Percentiles rank a stretch among this genome's conserved stretches.
Evolutionary conservation across 1,140 invertebrate genomes (phyloP).

Genomic region (Tenebrio molitor): DNA sequence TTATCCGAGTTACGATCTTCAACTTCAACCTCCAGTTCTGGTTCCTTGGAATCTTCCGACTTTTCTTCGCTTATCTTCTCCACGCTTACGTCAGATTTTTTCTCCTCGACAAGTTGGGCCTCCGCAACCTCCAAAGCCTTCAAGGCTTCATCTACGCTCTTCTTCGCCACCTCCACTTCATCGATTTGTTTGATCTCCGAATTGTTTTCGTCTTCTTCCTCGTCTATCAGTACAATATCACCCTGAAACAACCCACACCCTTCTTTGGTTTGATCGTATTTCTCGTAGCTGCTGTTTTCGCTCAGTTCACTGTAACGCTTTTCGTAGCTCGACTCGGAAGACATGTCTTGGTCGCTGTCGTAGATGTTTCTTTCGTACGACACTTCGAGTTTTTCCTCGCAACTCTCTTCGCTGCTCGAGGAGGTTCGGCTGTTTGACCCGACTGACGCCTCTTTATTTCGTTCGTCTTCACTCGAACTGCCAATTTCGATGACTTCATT

Average conservation of each 20-base stretch:
- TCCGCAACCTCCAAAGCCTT: too few species aligned
- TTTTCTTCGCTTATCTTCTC: too few species aligned
- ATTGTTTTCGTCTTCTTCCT: background rate
- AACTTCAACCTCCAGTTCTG: background rate
- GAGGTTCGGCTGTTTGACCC: background rate
- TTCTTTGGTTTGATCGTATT: background rate
- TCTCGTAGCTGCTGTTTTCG: slow-evolving; percentile 7
- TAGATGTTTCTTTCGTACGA: slow-evolving; percentile 20
- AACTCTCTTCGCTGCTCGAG: background rate
- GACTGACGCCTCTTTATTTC: slow-evolving; percentile 2
- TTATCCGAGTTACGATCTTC: background rate
- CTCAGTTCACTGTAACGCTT: slow-evolving; percentile 6
- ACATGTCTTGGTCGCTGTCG: background rate
- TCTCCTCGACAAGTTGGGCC: too few species aligned
- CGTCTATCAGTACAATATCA: background rate
- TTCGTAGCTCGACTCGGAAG: background rate
- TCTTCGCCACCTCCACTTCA: too few species aligned
- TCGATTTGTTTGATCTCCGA: too few species aligned
- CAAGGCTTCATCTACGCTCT: background rate
- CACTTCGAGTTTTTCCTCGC: slow-evolving; percentile 9
- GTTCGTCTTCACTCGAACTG: slow-evolving; percentile 48
- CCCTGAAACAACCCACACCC: slow-evolving; percentile 13
- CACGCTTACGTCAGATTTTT: too few species aligned
- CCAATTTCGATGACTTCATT: slow-evolving; percentile 45
- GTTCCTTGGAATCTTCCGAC: too few species aligned